phyloP scores from a whole-genome alignment of 1,140 invertebrate genomes.

The Drosophila pseudoananassae region DNA sequence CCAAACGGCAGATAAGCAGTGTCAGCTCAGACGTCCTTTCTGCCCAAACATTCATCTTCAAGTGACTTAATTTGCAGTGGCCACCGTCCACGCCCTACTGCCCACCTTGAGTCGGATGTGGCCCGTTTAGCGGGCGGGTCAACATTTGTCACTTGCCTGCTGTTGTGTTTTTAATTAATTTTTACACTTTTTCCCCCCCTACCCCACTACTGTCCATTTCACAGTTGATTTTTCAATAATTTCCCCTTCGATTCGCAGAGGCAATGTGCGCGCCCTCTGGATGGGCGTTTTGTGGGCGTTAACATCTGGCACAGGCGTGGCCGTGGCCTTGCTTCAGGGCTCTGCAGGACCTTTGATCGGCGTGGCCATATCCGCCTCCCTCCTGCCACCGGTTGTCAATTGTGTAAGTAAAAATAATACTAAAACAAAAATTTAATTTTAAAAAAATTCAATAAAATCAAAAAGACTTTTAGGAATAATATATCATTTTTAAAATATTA shows the following conservation, averaged over 20 bases:
- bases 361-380: conserved; percentile 94
- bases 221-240: conserved; percentile 62
- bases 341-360: conserved; percentile 94
- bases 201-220: conserved; percentile 13
- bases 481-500: no score
- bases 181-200: conserved; percentile 23
- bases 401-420: conserved; percentile 86
- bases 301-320: conserved; percentile 91
- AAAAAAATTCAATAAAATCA: neutral
- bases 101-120: conserved; percentile 17
- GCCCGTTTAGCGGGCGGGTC: conserved; percentile 25
- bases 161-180: conserved; percentile 76
- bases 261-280: conserved; percentile 89
- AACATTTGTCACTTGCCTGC: conserved; percentile 60
- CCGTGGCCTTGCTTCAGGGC: conserved; percentile 93
- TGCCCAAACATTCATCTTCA: conserved; percentile 51
- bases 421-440: neutral
- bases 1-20: conserved; percentile 54
- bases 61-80: conserved; percentile 67
- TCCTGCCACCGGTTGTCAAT: conserved; percentile 94
- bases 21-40: conserved; percentile 34
- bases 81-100: neutral
- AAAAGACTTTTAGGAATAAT: no score
- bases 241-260: conserved; percentile 84
- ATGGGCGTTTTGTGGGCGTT: conserved; percentile 90